Evolutionary conservation across 2,888 invertebrate species (phyloP), one percentile per base, ranked within the genome.

Genomic region (Aphodius sticticus): DNA sequence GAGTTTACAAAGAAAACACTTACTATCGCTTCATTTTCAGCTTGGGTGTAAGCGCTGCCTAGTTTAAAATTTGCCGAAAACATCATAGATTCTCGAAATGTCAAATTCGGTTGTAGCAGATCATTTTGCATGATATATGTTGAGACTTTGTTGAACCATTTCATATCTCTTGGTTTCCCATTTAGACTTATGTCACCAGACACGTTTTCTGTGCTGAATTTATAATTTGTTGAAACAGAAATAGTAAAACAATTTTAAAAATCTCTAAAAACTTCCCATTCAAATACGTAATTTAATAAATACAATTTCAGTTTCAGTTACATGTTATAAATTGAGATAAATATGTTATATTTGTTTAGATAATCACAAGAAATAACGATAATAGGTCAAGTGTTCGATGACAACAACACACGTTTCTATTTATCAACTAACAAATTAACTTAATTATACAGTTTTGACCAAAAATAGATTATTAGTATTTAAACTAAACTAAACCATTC

Each of bases 41-140:
- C 87, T 9, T 87, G 85, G 0, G 91, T 90, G 76, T 93, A 89
- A 81, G 91, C 91, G 70, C 91, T 90, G 0, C 94, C 93, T n/a
- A 96, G 90, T 86, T 96, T 96, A 26, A 96, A 90, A 83, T 94
- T 91, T 0, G 96, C 95, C 0, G 95, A 94, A 70, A 94, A 92
- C 86, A 91, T 90, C 94, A 96, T 94, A 9, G 94, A 91, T 89
- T 96, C 96, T 78, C 90, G 89, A 0, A 96, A 95, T 0, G 94
- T 93, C 6, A 96, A 91, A 83, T 93, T 91, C 0, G 94, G 94
- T 85, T 95, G 93, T 16, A 95, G 88, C 69, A 93, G 87, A 85
- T 94, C 94, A 81, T 94, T 94, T 87, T 96, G 96, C 94, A 95
- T 95, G 84, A 96, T 96, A 90, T 96, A 96, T 77, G 94, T 93